phyloP scores from a whole-genome alignment of 2,888 invertebrate species.

The Amiota minor region DNA sequence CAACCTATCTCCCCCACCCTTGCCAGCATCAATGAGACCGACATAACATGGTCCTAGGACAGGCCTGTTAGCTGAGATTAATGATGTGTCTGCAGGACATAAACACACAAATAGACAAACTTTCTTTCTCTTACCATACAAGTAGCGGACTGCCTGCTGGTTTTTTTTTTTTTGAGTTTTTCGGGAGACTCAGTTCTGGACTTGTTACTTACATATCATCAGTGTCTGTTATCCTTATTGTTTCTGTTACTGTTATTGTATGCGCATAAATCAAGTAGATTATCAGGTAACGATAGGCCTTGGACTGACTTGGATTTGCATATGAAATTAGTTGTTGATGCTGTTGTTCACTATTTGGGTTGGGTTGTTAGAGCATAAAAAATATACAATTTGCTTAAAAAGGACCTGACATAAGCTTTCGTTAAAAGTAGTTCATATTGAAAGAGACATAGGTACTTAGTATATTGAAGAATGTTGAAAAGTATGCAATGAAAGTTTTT shows the following conservation, averaged over 20 bases:
- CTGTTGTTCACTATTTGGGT: slow-evolving; percentile 8
- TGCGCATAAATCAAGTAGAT: slow-evolving; percentile 62
- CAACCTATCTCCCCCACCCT: neutral
- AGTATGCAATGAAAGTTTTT: slow-evolving; percentile 5
- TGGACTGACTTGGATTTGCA: slow-evolving; percentile 60
- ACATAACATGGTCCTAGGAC: neutral
- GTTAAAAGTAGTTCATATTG: no score
- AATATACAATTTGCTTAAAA: slow-evolving; percentile 6
- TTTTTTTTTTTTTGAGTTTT: no score
- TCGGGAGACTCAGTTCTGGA: neutral
- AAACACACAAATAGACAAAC: no score
- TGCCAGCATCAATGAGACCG: no score
- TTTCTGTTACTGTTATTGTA: slow-evolving; percentile 44
- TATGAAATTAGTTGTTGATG: slow-evolving; percentile 56
- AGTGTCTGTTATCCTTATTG: slow-evolving; percentile 1
- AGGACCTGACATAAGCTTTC: no score
- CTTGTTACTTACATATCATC: slow-evolving; percentile 16
- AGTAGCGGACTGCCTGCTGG: neutral
- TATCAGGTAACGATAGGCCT: slow-evolving; percentile 64
- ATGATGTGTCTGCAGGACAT: slow-evolving; percentile 54
- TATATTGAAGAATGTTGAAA: neutral
- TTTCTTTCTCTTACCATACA: neutral
- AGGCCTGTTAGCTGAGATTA: slow-evolving; percentile 49
- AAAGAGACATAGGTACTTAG: neutral
- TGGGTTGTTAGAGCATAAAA: slow-evolving; percentile 23